Evolutionary conservation across 2,888 invertebrate species (phyloP).

Genomic region (Oscheius onirici): DNA sequence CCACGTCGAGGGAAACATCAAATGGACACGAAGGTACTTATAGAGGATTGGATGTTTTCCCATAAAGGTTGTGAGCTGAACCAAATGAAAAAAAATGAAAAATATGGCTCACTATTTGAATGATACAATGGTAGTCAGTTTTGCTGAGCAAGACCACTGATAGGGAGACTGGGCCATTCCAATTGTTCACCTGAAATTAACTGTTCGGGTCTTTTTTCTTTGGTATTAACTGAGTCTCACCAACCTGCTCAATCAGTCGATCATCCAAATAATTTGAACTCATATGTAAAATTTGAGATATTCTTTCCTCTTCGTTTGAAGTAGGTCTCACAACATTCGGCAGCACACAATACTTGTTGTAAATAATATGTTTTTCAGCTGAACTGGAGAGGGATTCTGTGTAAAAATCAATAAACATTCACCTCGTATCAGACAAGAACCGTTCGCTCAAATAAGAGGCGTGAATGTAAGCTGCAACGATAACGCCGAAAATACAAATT

Average conservation of each 20-base stretch:
- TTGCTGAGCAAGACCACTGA: neutral
- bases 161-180: constrained; percentile 31
- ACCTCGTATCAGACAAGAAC: too few relatives aligned
- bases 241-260: constrained; percentile 6
- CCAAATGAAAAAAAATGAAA: neutral
- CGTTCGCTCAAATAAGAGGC: too few relatives aligned
- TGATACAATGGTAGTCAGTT: constrained; percentile 5
- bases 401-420: too few relatives aligned
- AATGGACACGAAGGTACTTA: constrained; percentile 27
- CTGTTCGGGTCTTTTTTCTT: too few relatives aligned
- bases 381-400: too few relatives aligned
- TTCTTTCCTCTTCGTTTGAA: neutral
- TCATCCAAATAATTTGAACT: constrained; percentile 12
- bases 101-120: constrained; percentile 8
- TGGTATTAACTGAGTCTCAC: too few relatives aligned
- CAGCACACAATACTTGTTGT: neutral
- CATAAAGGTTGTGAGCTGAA: neutral
- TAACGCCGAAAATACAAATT: too few relatives aligned
- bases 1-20: constrained; percentile 8
- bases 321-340: neutral
- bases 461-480: too few relatives aligned
- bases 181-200: constrained; percentile 26
- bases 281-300: constrained; percentile 14
- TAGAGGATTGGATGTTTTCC: neutral
- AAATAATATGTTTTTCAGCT: neutral